Evolutionary conservation across 2,113 vertebrate species (phyloP).

Genomic region (Grus americana): DNA sequence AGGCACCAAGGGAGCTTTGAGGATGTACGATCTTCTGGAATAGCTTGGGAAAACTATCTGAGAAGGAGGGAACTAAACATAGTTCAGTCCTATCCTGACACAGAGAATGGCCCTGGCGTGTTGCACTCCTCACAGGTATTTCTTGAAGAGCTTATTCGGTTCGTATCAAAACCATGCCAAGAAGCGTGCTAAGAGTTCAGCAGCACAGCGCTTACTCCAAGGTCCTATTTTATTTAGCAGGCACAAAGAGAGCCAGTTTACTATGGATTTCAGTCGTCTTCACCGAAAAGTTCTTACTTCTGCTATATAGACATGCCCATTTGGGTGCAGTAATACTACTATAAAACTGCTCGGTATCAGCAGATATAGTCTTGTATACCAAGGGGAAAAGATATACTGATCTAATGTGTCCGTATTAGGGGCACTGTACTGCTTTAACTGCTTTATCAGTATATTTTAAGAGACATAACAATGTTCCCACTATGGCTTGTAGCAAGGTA

Average conservation of each 20-base stretch:
- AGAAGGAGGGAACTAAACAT: neutral
- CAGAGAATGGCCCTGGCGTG: neutral
- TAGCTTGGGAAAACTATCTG: neutral
- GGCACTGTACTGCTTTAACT: neutral
- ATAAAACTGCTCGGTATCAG: neutral
- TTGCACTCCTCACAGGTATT: neutral
- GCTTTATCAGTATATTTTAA: neutral
- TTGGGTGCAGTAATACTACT: neutral
- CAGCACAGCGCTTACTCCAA: neutral
- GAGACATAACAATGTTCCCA: neutral
- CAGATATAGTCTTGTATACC: neutral
- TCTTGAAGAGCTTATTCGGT: neutral
- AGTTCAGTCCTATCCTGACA: neutral
- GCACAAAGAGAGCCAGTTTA: neutral
- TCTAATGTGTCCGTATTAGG: neutral
- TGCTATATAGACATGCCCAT: neutral
- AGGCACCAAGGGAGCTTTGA: neutral
- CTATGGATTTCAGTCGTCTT: neutral
- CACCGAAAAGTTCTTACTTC: neutral
- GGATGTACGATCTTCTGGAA: neutral
- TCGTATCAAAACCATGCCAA: neutral
- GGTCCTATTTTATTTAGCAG: neutral
- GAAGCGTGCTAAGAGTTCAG: neutral
- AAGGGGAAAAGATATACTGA: neutral
- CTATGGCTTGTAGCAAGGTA: neutral